phyloP scores from a whole-genome alignment of 1,140 invertebrate species.

The Lithobius niger region DNA sequence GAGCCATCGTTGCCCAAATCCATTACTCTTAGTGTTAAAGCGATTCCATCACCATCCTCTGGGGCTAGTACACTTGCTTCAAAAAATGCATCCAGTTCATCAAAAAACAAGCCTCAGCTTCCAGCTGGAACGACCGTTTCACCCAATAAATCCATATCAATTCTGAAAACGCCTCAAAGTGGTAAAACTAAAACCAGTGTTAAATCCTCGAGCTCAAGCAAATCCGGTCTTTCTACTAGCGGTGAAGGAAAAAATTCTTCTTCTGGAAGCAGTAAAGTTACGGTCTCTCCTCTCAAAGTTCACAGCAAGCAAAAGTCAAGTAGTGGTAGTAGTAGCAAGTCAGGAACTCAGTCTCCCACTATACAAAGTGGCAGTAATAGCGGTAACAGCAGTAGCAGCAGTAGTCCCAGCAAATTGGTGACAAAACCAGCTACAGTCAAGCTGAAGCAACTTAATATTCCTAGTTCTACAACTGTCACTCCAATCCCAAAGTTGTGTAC shows the following conservation, averaged over 20 bases:
- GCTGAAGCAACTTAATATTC: constrained; percentile 16
- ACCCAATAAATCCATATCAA: constrained; percentile 4
- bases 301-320: constrained; percentile 1
- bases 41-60: background rate
- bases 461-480: constrained; percentile 35
- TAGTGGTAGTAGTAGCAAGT: background rate
- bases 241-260: background rate
- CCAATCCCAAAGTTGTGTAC: constrained; percentile 1
- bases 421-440: constrained; percentile 16
- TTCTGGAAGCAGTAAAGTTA: constrained; percentile 4
- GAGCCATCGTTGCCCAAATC: background rate
- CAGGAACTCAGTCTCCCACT: background rate
- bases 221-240: background rate
- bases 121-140: constrained; percentile 1
- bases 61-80: background rate
- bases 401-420: background rate
- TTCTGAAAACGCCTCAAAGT: constrained; percentile 7
- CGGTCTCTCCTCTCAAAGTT: constrained; percentile 6
- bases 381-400: background rate
- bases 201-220: background rate
- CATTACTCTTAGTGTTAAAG: constrained; percentile 4
- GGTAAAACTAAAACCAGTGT: background rate
- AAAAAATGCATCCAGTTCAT: background rate
- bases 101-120: background rate
- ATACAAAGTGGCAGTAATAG: background rate